These are phyloP conservation scores for Plectus sambesii DNA, from an alignment of 1,140 invertebrate species.

Conservation along the genomic window DNA sequence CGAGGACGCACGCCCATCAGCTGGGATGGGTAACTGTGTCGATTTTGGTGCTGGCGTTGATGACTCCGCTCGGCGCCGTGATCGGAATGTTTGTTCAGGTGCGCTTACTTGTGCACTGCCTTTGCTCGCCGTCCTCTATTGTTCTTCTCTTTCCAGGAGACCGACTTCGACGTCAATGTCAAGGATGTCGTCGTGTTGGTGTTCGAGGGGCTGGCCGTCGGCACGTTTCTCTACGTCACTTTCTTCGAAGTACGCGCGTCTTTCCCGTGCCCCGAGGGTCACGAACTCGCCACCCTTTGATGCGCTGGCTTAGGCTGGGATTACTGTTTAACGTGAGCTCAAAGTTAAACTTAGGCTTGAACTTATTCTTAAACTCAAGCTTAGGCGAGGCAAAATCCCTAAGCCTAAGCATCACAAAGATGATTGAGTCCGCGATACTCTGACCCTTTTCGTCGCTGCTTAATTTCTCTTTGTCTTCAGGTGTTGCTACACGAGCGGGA, in stretches of 20 bases:
- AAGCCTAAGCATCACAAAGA: no score
- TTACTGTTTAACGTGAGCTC: no score
- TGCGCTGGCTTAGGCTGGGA: neutral
- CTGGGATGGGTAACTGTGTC: constrained; percentile 31
- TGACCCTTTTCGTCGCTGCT: no score
- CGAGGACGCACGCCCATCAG: constrained; percentile 37
- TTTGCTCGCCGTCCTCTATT: neutral
- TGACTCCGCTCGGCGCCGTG: constrained; percentile 34
- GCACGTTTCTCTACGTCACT: constrained; percentile 42
- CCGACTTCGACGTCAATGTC: constrained; percentile 16
- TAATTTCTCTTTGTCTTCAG: no score
- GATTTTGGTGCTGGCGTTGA: constrained; percentile 31
- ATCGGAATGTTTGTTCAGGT: constrained; percentile 34
- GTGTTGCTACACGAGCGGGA: constrained; percentile 43
- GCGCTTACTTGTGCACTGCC: no score
- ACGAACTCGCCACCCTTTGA: neutral
- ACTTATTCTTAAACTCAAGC: no score
- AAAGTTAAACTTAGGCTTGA: no score
- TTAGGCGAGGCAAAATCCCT: no score
- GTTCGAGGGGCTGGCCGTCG: constrained; percentile 36
- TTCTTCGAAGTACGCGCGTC: constrained; percentile 34
- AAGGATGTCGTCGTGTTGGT: constrained; percentile 33
- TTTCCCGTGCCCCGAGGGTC: neutral
- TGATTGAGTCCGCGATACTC: no score
- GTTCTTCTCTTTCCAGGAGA: constrained; percentile 10